A percentile compares a stretch with the other conserved stretches of the same genome.
Evolutionary conservation across 2,113 vertebrate genomes (phyloP).

Genomic region (Bettongia penicillata): DNA sequence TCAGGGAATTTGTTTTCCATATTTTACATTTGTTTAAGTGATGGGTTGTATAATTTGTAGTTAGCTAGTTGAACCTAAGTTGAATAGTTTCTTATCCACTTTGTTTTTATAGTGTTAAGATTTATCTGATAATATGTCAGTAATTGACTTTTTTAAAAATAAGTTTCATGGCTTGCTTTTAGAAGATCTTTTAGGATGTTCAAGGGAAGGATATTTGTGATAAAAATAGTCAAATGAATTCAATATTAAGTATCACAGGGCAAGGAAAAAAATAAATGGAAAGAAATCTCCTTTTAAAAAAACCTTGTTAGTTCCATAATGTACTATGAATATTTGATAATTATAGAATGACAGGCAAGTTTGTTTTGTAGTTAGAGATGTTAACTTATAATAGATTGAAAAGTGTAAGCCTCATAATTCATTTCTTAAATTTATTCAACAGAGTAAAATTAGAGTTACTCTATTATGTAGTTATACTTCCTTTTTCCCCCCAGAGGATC

Average conservation of each 20-base stretch:
- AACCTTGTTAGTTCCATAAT: not conserved
- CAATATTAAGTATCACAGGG: not conserved
- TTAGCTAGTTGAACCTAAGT: conserved; percentile 20
- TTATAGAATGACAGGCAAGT: conserved; percentile 12
- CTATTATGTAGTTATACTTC: conserved; percentile 15
- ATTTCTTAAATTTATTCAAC: conserved; percentile 31
- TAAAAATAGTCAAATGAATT: not conserved
- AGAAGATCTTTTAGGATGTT: not conserved
- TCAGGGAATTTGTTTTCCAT: not conserved
- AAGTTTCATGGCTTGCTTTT: not conserved
- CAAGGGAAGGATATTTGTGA: conserved; percentile 22
- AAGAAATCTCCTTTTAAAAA: not conserved
- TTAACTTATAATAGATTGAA: conserved; percentile 40
- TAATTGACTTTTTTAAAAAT: not conserved
- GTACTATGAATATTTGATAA: not conserved
- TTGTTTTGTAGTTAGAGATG: conserved; percentile 2
- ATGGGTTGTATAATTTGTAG: not conserved
- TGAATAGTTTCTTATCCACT: not conserved
- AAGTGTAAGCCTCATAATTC: conserved; percentile 18
- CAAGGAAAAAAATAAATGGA: not conserved
- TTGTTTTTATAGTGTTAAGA: conserved; percentile 20
- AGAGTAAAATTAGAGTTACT: not conserved
- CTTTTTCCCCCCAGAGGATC: conserved; percentile 42
- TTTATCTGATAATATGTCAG: not conserved
- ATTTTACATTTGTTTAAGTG: conserved; percentile 23